Conservation (phyloP, 1,140 invertebrate genomes). For the Eueides isabella region DNA sequence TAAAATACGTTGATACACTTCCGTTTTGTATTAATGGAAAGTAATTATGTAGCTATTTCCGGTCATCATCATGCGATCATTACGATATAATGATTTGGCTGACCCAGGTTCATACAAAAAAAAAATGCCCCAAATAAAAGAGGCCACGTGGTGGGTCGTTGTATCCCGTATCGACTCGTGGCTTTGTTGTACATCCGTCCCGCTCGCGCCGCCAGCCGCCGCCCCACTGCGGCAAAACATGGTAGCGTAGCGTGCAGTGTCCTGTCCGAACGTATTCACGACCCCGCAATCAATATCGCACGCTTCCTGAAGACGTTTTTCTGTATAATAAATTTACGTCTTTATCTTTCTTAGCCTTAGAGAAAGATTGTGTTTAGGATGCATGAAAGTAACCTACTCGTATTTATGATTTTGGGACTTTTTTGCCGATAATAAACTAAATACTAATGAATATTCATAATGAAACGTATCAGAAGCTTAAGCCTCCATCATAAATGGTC, state of each 20-base stretch:
- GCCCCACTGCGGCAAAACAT: conserved; percentile 68
- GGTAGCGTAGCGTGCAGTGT: conserved; percentile 54
- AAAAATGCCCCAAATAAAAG: conserved; percentile 22
- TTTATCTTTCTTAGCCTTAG: background rate
- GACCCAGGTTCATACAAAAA: background rate
- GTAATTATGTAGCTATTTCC: background rate
- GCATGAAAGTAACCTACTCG: background rate
- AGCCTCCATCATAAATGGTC: background rate
- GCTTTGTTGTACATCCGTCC: conserved; percentile 40
- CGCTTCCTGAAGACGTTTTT: conserved; percentile 46
- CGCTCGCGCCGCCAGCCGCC: conserved; percentile 51
- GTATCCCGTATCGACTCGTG: conserved; percentile 34
- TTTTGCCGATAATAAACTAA: background rate
- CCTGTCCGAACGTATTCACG: conserved; percentile 46
- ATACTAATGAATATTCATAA: background rate
- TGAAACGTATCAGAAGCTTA: too few relatives aligned
- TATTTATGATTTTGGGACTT: background rate
- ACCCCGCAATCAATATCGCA: conserved; percentile 51
- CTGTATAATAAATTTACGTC: background rate
- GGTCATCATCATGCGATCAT: too few relatives aligned
- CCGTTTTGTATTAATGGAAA: background rate
- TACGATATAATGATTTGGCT: background rate
- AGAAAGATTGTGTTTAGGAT: background rate
- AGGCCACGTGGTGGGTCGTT: conserved; percentile 28
- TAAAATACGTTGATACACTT: background rate